Evolutionary conservation across 2,113 vertebrate genomes (phyloP).

Genomic region (Callopanchax toddi): DNA sequence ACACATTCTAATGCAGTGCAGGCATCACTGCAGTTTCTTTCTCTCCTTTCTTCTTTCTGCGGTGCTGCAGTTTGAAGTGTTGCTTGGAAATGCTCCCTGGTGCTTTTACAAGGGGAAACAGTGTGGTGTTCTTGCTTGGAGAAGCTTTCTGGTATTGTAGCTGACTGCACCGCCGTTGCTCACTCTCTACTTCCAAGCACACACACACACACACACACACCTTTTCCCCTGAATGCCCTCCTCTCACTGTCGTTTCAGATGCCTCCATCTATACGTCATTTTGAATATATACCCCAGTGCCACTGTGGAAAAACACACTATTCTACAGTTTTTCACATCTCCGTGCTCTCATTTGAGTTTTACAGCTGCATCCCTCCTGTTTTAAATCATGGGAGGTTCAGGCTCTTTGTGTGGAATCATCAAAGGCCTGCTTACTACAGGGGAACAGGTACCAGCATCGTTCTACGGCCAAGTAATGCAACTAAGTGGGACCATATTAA

Average conservation of each 20-base stretch:
- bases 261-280: constrained; percentile 60
- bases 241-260: constrained; percentile 44
- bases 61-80: constrained; percentile 75
- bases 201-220: constrained; percentile 34
- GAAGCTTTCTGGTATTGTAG: constrained; percentile 63
- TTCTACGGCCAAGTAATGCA: constrained; percentile 59
- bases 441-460: constrained; percentile 66
- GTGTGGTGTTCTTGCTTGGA: constrained; percentile 71
- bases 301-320: constrained; percentile 54
- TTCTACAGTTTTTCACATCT: constrained; percentile 42
- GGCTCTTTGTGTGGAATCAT: constrained; percentile 63
- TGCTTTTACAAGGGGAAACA: constrained; percentile 81
- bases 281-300: constrained; percentile 45
- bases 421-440: constrained; percentile 68
- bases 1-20: constrained; percentile 6
- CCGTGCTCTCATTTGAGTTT: constrained; percentile 62
- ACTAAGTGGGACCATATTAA: constrained; percentile 75
- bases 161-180: constrained; percentile 54
- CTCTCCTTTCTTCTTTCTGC: constrained; percentile 7
- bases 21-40: background rate
- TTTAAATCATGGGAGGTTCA: constrained; percentile 49
- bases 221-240: constrained; percentile 25
- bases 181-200: constrained; percentile 50
- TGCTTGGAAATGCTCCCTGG: constrained; percentile 80
- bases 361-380: constrained; percentile 50